Conservation (phyloP, 2,797 vertebrate genomes). For the Phataginus tricuspis region DNA sequence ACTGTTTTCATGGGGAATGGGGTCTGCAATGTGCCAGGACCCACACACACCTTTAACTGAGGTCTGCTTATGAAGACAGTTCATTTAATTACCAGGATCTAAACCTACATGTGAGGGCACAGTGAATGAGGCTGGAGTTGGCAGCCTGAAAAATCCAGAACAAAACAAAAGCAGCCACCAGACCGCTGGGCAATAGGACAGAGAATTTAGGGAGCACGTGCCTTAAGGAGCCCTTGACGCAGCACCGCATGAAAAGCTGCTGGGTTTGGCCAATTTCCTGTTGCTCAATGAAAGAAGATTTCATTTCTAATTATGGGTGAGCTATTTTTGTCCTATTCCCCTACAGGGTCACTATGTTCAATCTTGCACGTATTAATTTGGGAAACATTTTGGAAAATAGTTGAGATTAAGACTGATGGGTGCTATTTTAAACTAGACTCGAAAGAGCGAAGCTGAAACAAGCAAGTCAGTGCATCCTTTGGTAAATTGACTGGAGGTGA, state of each 20-base stretch:
- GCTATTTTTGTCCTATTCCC: slow-evolving; percentile 71
- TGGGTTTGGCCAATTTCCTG: slow-evolving; percentile 48
- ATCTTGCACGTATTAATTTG: slow-evolving; percentile 75
- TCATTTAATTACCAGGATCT: slow-evolving; percentile 27
- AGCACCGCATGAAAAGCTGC: neutral
- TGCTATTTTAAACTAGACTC: slow-evolving; percentile 75
- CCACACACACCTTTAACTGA: neutral
- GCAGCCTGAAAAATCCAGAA: neutral
- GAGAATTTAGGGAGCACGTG: neutral
- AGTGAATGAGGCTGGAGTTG: neutral
- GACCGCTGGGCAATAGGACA: neutral
- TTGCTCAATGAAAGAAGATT: slow-evolving; percentile 69
- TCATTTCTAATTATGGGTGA: slow-evolving; percentile 70
- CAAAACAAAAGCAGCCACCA: neutral
- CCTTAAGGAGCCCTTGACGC: neutral
- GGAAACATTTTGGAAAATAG: slow-evolving; percentile 77
- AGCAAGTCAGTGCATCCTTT: slow-evolving; percentile 67
- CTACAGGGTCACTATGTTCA: slow-evolving; percentile 66
- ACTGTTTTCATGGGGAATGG: accelerated
- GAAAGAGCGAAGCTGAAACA: slow-evolving; percentile 67
- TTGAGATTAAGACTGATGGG: slow-evolving; percentile 76
- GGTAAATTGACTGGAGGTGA: slow-evolving; percentile 65
- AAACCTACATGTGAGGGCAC: neutral
- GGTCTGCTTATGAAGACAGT: neutral
- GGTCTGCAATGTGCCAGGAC: neutral